Evolutionary conservation across 2,113 vertebrate genomes (phyloP).

Genomic region (Eurystomus gularis): DNA sequence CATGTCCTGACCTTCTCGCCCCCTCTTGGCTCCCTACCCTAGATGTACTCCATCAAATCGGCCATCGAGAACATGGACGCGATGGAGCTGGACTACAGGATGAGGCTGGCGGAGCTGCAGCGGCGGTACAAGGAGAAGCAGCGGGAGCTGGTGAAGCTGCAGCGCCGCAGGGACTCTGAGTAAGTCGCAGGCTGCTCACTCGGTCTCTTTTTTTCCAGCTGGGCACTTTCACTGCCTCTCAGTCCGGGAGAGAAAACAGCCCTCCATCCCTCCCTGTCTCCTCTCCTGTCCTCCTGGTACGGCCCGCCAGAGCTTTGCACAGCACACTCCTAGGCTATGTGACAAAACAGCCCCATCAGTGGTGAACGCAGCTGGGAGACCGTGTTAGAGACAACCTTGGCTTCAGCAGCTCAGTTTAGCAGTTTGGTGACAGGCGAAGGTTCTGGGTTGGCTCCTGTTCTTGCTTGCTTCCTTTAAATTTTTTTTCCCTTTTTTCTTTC

Average conservation of each 20-base stretch:
- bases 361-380: slow-evolving; percentile 36
- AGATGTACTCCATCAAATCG: slow-evolving; percentile 90
- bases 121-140: slow-evolving; percentile 93
- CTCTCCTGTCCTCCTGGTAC: neutral
- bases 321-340: slow-evolving; percentile 47
- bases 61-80: slow-evolving; percentile 89
- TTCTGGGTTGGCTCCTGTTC: slow-evolving; percentile 34
- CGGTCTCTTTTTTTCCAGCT: slow-evolving; percentile 1
- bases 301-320: slow-evolving; percentile 35
- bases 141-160: slow-evolving; percentile 89
- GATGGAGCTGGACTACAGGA: slow-evolving; percentile 91
- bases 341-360: neutral
- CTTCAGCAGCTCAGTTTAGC: slow-evolving; percentile 65
- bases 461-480: slow-evolving; percentile 51
- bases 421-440: slow-evolving; percentile 52
- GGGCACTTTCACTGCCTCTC: neutral
- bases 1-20: neutral
- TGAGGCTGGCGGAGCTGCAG: slow-evolving; percentile 92
- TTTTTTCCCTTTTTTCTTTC: neutral
- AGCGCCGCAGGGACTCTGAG: slow-evolving; percentile 89
- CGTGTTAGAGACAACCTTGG: slow-evolving; percentile 42
- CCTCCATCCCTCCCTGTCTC: neutral
- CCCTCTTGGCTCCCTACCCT: neutral
- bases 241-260: neutral
- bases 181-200: slow-evolving; percentile 72